phyloP scores from a whole-genome alignment of 2,888 invertebrate genomes.

The Gari tellinella region DNA sequence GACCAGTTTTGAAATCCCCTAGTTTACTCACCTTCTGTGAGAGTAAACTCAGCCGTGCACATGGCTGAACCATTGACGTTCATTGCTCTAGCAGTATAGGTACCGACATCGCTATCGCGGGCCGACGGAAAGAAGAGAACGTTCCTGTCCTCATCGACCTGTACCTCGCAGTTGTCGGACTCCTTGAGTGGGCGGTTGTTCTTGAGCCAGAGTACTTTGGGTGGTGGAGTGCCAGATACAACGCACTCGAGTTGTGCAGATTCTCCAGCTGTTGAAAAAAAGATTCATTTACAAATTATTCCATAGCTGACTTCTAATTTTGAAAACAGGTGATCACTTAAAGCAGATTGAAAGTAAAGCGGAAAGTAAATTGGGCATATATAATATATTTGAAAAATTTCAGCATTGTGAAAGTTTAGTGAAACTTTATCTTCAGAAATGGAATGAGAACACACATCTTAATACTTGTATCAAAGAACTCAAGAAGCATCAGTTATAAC shows the following conservation, averaged over 20 bases:
- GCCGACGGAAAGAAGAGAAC: slow-evolving; percentile 94
- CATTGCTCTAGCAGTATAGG: slow-evolving; percentile 80
- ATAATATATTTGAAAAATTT: no score
- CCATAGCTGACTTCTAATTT: no score
- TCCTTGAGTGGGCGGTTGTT: slow-evolving; percentile 73
- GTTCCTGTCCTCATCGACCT: slow-evolving; percentile 72
- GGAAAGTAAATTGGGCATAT: not conserved
- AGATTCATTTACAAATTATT: no score
- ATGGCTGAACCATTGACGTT: slow-evolving; percentile 89
- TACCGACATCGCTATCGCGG: slow-evolving; percentile 94
- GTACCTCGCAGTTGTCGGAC: slow-evolving; percentile 68
- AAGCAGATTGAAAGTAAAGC: no score
- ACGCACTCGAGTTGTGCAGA: slow-evolving; percentile 72
- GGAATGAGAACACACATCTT: no score
- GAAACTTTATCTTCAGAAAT: no score
- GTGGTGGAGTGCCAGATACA: slow-evolving; percentile 77
- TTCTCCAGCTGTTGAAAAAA: slow-evolving; percentile 50
- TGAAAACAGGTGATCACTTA: no score
- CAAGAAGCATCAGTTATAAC: no score
- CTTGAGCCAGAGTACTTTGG: slow-evolving; percentile 78
- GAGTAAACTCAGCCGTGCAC: slow-evolving; percentile 89
- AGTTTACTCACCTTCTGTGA: slow-evolving; percentile 84
- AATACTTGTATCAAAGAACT: no score
- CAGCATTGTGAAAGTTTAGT: no score
- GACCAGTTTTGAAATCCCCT: no score